Evolutionary conservation across 2,888 invertebrate species (phyloP).

Genomic region (Margaritifera margaritifera): DNA sequence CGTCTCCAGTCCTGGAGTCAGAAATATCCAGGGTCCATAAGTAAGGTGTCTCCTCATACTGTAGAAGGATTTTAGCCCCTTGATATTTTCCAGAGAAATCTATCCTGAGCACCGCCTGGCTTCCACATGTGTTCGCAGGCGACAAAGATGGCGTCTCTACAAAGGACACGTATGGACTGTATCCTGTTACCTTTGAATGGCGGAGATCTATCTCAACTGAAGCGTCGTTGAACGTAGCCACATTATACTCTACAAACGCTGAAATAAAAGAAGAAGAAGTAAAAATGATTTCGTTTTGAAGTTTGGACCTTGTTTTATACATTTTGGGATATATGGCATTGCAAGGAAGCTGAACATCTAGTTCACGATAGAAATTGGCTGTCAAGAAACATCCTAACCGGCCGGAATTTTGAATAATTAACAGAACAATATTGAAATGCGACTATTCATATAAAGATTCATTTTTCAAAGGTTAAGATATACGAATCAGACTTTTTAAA

Average conservation of each 20-base stretch:
- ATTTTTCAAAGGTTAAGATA: no score
- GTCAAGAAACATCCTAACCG: no score
- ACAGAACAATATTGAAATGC: no score
- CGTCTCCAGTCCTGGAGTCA: slow-evolving; percentile 65
- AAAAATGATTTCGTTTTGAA: no score
- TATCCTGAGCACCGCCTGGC: slow-evolving; percentile 66
- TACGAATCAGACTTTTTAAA: no score
- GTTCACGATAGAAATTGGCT: no score
- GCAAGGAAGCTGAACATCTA: no score
- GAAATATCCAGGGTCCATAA: slow-evolving; percentile 69
- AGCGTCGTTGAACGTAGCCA: slow-evolving; percentile 31
- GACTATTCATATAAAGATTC: no score
- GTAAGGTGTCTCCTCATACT: slow-evolving; percentile 63
- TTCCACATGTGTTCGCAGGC: slow-evolving; percentile 43
- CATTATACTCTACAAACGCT: background rate
- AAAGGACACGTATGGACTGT: slow-evolving; percentile 65
- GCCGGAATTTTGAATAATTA: no score
- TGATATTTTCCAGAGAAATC: slow-evolving; percentile 64
- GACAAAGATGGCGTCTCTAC: slow-evolving; percentile 50
- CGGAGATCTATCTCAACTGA: slow-evolving; percentile 62
- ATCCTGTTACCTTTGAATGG: slow-evolving; percentile 64
- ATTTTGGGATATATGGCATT: no score
- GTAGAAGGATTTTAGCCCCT: slow-evolving; percentile 53
- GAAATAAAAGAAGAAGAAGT: background rate
- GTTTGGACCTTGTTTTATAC: no score